Evolutionary conservation across 2,113 vertebrate species (phyloP).

Genomic region (Tupaia tana): DNA sequence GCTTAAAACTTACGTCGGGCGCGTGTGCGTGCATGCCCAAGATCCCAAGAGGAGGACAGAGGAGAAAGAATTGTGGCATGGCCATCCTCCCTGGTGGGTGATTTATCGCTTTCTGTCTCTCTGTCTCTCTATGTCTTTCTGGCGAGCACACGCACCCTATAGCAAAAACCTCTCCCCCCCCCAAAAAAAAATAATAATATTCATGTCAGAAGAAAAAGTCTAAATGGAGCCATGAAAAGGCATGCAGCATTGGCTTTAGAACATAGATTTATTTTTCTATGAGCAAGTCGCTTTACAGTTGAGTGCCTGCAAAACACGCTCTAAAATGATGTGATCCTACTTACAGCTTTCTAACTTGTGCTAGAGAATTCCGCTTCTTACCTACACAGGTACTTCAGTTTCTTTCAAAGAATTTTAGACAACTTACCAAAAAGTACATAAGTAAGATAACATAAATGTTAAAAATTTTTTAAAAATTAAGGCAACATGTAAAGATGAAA

Average conservation of each 20-base stretch:
- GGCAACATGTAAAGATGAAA: not conserved
- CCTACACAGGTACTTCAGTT: accelerated
- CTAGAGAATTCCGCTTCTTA: not conserved
- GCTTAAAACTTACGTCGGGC: too few relatives aligned
- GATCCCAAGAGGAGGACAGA: too few relatives aligned
- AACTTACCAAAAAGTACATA: not conserved
- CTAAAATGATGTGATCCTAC: not conserved
- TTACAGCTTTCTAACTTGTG: not conserved
- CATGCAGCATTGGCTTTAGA: not conserved
- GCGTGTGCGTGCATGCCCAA: too few relatives aligned
- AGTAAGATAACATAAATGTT: not conserved
- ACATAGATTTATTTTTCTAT: not conserved
- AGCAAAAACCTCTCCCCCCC: too few relatives aligned
- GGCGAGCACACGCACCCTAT: too few relatives aligned
- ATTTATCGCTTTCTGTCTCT: too few relatives aligned
- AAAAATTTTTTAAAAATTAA: not conserved
- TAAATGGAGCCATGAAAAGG: not conserved
- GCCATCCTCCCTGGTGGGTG: too few relatives aligned
- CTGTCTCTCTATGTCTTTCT: too few relatives aligned
- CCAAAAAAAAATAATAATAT: too few relatives aligned
- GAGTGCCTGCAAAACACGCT: not conserved
- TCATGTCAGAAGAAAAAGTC: not conserved
- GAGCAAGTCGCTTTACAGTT: not conserved
- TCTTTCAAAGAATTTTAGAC: not conserved
- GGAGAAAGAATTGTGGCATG: too few relatives aligned